phyloP scores from a whole-genome alignment of 2,113 vertebrate species.

The Phalacrocorax carbo region DNA sequence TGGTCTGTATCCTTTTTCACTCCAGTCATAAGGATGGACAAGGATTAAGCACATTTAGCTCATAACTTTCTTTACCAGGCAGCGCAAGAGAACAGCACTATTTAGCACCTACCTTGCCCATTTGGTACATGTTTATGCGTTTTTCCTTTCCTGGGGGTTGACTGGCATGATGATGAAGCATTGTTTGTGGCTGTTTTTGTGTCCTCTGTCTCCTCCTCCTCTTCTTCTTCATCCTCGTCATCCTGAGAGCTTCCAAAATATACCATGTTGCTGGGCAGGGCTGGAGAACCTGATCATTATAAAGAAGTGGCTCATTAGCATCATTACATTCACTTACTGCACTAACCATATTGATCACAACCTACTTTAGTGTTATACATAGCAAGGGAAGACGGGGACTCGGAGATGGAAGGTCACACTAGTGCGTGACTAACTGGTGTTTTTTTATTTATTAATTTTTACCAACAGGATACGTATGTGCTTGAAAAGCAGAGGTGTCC shows the following conservation, averaged over 20 bases:
- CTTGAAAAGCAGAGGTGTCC: background rate
- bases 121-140: constrained; percentile 87
- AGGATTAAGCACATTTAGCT: background rate
- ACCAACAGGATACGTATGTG: background rate
- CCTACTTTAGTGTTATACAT: background rate
- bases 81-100: background rate
- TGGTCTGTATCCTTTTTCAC: background rate
- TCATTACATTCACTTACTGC: background rate
- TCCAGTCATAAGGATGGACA: background rate
- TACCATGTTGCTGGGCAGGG: constrained; percentile 94
- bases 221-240: constrained; percentile 91
- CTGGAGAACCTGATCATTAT: constrained; percentile 84
- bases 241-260: constrained; percentile 99
- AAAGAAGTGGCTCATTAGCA: constrained; percentile 28
- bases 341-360: background rate
- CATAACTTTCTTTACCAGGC: background rate
- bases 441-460: background rate
- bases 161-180: constrained; percentile 91
- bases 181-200: constrained; percentile 80
- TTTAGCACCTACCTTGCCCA: constrained; percentile 84
- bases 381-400: background rate
- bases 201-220: constrained; percentile 84
- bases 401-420: background rate
- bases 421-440: background rate
- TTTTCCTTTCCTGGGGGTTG: constrained; percentile 96